Conservation (phyloP, 2,888 invertebrate species). For the Elgonia sp. region DNA sequence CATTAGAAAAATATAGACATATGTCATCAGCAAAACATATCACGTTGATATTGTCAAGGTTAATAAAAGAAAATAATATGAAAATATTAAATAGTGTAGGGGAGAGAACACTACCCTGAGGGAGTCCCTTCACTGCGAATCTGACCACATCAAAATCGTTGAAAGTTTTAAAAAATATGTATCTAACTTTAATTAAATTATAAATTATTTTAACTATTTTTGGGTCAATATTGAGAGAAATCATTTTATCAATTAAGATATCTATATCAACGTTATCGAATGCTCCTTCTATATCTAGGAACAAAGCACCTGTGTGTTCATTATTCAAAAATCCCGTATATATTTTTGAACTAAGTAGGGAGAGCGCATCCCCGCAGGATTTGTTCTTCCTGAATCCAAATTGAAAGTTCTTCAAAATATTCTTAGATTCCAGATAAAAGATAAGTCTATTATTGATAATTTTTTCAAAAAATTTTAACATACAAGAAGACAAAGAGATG, state of each 20-base stretch:
- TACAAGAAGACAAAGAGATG: slow-evolving; percentile 8
- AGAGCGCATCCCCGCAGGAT: not conserved
- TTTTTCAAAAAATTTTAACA: slow-evolving; percentile 31
- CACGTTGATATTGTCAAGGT: not conserved
- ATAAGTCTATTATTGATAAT: slow-evolving; percentile 1
- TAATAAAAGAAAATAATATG: not conserved
- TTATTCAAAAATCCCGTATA: slow-evolving; percentile 11
- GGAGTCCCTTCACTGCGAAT: not conserved
- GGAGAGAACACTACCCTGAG: slow-evolving; percentile 44
- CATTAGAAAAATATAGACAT: not conserved
- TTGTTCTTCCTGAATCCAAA: slow-evolving; percentile 36
- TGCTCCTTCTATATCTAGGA: slow-evolving; percentile 26
- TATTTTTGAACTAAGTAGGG: not conserved
- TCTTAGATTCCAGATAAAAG: not conserved
- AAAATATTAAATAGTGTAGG: slow-evolving; percentile 45
- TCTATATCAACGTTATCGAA: slow-evolving; percentile 35
- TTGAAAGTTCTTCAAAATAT: not conserved
- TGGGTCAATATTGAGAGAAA: slow-evolving; percentile 8
- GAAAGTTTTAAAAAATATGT: slow-evolving; percentile 30
- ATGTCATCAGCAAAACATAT: slow-evolving; percentile 37
- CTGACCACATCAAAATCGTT: not conserved
- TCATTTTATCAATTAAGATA: slow-evolving; percentile 9
- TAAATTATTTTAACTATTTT: slow-evolving; percentile 29
- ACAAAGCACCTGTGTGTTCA: not conserved
- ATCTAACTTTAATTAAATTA: not conserved